Base-by-base conservation (phyloP, 2,888 invertebrate genomes). In the Athalia rosae region DNA sequence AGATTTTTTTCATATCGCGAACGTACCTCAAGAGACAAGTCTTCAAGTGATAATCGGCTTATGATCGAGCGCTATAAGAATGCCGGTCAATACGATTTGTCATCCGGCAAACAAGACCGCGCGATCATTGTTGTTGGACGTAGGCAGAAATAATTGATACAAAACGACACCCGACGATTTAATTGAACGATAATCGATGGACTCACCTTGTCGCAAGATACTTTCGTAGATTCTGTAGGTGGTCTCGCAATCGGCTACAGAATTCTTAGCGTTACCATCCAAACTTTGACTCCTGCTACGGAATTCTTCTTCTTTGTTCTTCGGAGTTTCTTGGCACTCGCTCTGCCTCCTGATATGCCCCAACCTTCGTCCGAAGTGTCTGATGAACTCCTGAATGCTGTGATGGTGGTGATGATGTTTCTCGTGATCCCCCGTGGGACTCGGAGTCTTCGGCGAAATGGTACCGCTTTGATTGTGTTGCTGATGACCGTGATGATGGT, bases 141-240 rank as follows among this genome's bases (percentile, higher is more conserved):
- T 28, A 28, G 28, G 28, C 28, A 28, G 28, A 28, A 28, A n/a
- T n/a, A 28, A 28, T 28, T 28, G 28, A 28, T 28, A 1, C n/a
- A 53, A 53, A 53, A 8, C 53, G 8, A 3, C 11, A 11, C 53
- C 11, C 53, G 53, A 3, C 53, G n/a, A 3, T 53, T 15, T 15
- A 15, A 11, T 53, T 53, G 3, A 11, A 53, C 11, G 8, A 53
- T 53, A 8, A 11, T 8, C 53, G 53, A 53, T 4, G 9, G 6
- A 53, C 80, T 86, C 91, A 95, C 95, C 95, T 94, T 95, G 94
- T 90, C 91, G 92, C 28, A 96, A 91, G 85, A 96, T 96, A 82
- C 93, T 92, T 82, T 96, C 95, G 89, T 93, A 96, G 85, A 96
- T 96, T 87, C 93, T 92, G 87, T 96, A 96, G 4, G 96, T 96